A percentile compares a stretch with the other conserved stretches of the same genome.
These are phyloP conservation scores for Drosophila hawaiiensis DNA, from an alignment of 2,888 invertebrate species.

Conservation along the genomic window DNA sequence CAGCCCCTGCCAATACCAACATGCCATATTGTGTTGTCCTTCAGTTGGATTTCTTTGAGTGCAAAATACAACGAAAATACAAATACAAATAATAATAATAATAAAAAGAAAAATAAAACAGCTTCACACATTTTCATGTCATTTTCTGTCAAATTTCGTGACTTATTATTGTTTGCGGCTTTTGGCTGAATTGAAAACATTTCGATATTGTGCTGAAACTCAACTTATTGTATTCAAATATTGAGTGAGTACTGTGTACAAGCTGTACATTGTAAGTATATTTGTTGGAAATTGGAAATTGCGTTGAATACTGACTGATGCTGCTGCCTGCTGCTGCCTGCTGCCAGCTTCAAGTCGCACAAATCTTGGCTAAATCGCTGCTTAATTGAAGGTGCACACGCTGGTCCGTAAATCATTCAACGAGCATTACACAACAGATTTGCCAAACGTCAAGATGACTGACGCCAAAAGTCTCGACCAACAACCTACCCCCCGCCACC, in stretches of 20 bases:
- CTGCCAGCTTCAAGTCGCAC: slow-evolving; percentile 30
- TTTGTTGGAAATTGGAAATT: slow-evolving; percentile 12
- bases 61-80: slow-evolving; percentile 37
- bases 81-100: slow-evolving; percentile 16
- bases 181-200: neutral
- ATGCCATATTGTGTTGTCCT: slow-evolving; percentile 27
- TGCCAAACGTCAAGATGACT: slow-evolving; percentile 25
- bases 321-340: too few relatives aligned
- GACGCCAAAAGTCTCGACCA: slow-evolving; percentile 21
- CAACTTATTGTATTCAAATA: slow-evolving; percentile 16
- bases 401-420: slow-evolving; percentile 46
- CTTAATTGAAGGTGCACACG: slow-evolving; percentile 50
- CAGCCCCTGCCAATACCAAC: neutral
- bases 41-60: slow-evolving; percentile 27
- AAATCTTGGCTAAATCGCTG: slow-evolving; percentile 20
- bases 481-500: neutral
- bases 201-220: neutral
- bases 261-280: neutral
- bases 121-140: slow-evolving; percentile 25
- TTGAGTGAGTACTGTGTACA: slow-evolving; percentile 4
- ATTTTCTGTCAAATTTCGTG: slow-evolving; percentile 33
- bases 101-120: neutral
- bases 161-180: neutral
- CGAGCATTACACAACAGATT: slow-evolving; percentile 40
- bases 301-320: neutral